phyloP scores from a whole-genome alignment of 2,113 vertebrate genomes.

The Nothobranchius kuhntae region DNA sequence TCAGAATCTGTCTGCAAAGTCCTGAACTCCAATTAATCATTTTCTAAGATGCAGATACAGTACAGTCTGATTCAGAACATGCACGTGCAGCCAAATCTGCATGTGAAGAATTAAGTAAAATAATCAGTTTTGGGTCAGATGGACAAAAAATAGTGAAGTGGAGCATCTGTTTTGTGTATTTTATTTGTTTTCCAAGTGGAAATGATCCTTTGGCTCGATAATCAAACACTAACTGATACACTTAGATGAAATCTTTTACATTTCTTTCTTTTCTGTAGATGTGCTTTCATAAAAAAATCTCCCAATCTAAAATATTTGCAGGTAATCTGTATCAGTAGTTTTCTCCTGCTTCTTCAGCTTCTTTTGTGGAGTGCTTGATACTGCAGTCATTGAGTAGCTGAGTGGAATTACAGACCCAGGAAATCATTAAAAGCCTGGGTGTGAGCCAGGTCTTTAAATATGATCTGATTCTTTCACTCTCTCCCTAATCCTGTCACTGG shows the following conservation, averaged over 20 bases:
- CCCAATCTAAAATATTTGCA: conserved; percentile 22
- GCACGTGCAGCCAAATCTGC: too few species aligned
- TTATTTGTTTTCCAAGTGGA: too few species aligned
- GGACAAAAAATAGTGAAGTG: conserved; percentile 9
- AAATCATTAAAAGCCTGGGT: conserved; percentile 62
- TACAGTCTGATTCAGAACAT: too few species aligned
- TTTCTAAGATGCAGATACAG: too few species aligned
- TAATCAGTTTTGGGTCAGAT: not conserved
- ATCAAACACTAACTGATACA: too few species aligned
- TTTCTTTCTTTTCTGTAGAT: not conserved
- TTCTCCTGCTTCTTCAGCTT: conserved; percentile 21
- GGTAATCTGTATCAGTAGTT: conserved; percentile 35
- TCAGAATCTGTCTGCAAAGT: not conserved
- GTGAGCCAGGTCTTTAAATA: conserved; percentile 45
- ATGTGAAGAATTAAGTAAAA: not conserved
- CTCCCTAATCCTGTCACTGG: conserved; percentile 22
- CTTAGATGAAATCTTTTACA: too few species aligned
- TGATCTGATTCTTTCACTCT: conserved; percentile 16
- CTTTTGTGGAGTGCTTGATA: conserved; percentile 42
- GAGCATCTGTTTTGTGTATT: conserved; percentile 10
- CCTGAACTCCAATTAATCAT: too few species aligned
- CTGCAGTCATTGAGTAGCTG: conserved; percentile 38
- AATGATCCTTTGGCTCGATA: too few species aligned
- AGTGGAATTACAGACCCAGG: conserved; percentile 43
- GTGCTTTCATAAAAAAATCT: not conserved